Evolutionary conservation across 2,797 vertebrate genomes (phyloP).

Genomic region (Serranus cabrilla): DNA sequence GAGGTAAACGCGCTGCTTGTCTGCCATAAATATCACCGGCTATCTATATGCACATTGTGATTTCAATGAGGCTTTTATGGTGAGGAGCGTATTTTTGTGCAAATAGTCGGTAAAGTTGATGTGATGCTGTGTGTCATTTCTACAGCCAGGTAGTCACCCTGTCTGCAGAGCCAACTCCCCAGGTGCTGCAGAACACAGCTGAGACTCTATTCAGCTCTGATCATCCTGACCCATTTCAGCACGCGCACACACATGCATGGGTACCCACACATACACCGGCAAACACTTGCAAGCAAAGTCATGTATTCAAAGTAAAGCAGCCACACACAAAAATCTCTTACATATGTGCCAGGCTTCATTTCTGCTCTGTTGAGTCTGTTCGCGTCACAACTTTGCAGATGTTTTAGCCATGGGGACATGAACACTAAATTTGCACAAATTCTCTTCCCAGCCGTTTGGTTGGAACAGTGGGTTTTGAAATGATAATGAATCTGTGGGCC

Average conservation of each 20-base stretch:
- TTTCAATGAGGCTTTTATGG: constrained; percentile 60
- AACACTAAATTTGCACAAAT: constrained; percentile 76
- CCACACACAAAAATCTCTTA: constrained; percentile 41
- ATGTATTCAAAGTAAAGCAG: constrained; percentile 40
- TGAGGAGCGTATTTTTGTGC: constrained; percentile 54
- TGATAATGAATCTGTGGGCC: constrained; percentile 80
- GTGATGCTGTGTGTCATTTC: constrained; percentile 69
- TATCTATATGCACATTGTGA: constrained; percentile 61
- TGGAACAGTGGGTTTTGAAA: constrained; percentile 81
- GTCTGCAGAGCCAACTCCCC: constrained; percentile 53
- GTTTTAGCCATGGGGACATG: constrained; percentile 72
- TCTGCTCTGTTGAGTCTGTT: constrained; percentile 70
- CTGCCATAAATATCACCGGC: constrained; percentile 66
- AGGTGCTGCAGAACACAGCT: constrained; percentile 69
- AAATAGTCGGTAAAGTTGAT: constrained; percentile 69
- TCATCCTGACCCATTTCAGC: constrained; percentile 59
- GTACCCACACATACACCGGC: neutral
- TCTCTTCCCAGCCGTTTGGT: constrained; percentile 69
- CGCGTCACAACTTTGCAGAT: constrained; percentile 74
- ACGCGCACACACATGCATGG: neutral
- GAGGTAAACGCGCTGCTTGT: constrained; percentile 61
- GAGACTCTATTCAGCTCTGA: constrained; percentile 58
- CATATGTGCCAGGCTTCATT: constrained; percentile 61
- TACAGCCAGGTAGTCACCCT: constrained; percentile 68
- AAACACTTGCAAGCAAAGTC: constrained; percentile 14